A percentile compares a stretch with the other conserved stretches of the same genome.
Conservation (phyloP, 2,888 invertebrate genomes). For the Acanthosoma haemorrhoidale region DNA sequence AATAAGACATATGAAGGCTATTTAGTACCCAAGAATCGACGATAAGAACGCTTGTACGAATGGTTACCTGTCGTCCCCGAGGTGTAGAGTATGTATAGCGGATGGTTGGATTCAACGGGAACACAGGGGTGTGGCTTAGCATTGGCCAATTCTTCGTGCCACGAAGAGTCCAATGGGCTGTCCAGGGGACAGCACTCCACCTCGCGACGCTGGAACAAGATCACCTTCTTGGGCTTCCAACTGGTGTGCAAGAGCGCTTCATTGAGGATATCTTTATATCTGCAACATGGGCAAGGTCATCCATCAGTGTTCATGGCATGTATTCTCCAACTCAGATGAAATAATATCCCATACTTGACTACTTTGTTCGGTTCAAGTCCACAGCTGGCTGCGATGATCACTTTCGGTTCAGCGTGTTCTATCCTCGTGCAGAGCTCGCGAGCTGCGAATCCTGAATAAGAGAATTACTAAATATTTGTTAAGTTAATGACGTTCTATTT, state of each 20-base stretch:
- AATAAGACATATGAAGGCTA: too few species aligned
- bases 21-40: too few species aligned
- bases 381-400: conserved; percentile 84
- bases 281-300: too few species aligned
- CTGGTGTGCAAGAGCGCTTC: conserved; percentile 66
- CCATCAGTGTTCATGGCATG: too few species aligned
- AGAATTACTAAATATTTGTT: too few species aligned
- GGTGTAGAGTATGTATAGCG: conserved; percentile 86
- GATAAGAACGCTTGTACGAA: too few species aligned
- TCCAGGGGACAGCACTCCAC: conserved; percentile 60
- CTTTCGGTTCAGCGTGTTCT: conserved; percentile 80
- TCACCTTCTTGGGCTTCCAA: conserved; percentile 69
- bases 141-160: conserved; percentile 65
- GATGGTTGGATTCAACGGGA: conserved; percentile 81
- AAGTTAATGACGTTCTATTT: too few species aligned
- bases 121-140: conserved; percentile 72
- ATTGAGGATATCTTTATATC: conserved; percentile 74
- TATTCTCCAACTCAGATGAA: background rate
- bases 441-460: conserved; percentile 76
- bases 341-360: conserved; percentile 55
- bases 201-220: conserved; percentile 73
- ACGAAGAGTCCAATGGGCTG: conserved; percentile 64
- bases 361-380: conserved; percentile 84
- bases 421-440: conserved; percentile 80
- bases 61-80: conserved; percentile 72